phyloP scores from a whole-genome alignment of 2,113 vertebrate genomes.

The Chelonoidis abingdonii region DNA sequence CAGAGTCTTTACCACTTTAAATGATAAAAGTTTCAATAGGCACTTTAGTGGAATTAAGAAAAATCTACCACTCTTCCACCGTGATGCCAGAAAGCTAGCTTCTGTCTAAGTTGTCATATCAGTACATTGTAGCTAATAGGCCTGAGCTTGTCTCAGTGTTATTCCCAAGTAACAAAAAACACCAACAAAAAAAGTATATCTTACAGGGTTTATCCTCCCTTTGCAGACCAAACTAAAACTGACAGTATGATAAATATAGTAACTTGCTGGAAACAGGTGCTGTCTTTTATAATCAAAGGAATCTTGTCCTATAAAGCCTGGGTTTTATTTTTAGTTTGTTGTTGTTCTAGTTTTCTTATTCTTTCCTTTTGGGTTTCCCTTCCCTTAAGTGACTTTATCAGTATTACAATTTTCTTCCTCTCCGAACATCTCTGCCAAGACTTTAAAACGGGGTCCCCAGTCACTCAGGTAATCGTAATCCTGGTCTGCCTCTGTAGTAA shows the following conservation, averaged over 20 bases:
- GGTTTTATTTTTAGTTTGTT: slow-evolving; percentile 59
- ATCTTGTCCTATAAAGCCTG: slow-evolving; percentile 72
- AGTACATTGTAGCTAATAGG: slow-evolving; percentile 73
- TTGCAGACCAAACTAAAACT: slow-evolving; percentile 71
- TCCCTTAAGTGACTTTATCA: slow-evolving; percentile 82
- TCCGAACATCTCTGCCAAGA: slow-evolving; percentile 94
- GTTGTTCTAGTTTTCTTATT: slow-evolving; percentile 50
- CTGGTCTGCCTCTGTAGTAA: slow-evolving; percentile 86
- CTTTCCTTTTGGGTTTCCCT: not conserved
- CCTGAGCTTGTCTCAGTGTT: slow-evolving; percentile 82
- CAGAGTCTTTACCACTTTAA: slow-evolving; percentile 73
- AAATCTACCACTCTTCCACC: slow-evolving; percentile 85
- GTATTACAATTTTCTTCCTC: slow-evolving; percentile 85
- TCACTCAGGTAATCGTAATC: slow-evolving; percentile 94
- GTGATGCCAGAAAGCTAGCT: slow-evolving; percentile 79
- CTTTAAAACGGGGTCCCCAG: slow-evolving; percentile 97
- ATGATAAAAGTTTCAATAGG: slow-evolving; percentile 84
- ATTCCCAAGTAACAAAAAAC: slow-evolving; percentile 77
- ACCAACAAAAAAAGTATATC: slow-evolving; percentile 64
- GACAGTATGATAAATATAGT: slow-evolving; percentile 75
- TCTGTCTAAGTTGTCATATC: slow-evolving; percentile 71
- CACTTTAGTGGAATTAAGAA: slow-evolving; percentile 88
- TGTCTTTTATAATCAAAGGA: slow-evolving; percentile 67
- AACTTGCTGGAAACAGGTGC: slow-evolving; percentile 73
- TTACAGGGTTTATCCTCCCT: slow-evolving; percentile 66